Conservation (phyloP, 2,888 invertebrate species). For the Xestia ashworthii region DNA sequence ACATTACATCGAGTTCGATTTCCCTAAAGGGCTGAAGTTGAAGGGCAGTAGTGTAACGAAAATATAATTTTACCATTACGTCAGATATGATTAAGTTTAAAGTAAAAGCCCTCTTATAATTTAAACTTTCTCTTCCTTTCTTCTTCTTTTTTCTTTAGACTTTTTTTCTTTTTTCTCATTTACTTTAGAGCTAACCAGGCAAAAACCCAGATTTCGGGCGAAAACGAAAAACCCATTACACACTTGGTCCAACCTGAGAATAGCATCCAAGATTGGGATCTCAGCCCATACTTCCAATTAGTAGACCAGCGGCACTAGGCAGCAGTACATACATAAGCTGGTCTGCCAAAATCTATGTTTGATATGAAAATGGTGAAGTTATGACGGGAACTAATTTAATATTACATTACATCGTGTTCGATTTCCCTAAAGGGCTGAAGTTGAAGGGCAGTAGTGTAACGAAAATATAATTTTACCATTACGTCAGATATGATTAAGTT, state of each 20-base stretch:
- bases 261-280: background rate
- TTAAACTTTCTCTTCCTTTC: too few species aligned
- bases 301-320: too few species aligned
- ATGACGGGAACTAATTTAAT: background rate
- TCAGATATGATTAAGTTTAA: background rate
- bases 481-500: background rate
- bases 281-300: too few species aligned
- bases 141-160: too few species aligned
- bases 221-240: background rate
- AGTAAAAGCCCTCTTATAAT: too few species aligned
- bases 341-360: conserved; percentile 8
- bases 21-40: background rate
- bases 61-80: background rate
- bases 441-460: background rate
- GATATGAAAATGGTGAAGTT: background rate
- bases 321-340: background rate
- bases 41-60: background rate
- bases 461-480: background rate
- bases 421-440: background rate
- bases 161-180: too few species aligned
- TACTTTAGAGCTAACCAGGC: too few species aligned
- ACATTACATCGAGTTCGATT: background rate
- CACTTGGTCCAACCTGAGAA: background rate
- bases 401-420: background rate
- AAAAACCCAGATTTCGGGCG: background rate